Evolutionary conservation across 1,140 invertebrate genomes (phyloP), one percentile per base, ranked within the genome.

Genomic region (Neodiprion virginianus): DNA sequence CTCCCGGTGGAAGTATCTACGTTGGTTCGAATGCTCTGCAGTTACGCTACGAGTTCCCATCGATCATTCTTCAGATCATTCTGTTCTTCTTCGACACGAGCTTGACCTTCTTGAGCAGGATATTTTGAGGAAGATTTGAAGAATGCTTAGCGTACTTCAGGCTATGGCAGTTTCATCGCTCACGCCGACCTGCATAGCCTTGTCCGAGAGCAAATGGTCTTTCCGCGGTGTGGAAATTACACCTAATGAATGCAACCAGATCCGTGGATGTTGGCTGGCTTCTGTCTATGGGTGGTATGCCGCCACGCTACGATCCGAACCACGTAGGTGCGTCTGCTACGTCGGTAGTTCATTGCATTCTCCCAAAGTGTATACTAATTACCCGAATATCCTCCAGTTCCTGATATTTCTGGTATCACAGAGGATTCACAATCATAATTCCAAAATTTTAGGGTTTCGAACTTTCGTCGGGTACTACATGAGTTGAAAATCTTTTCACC

Each of bases 201-300:
- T 17, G 3, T 61, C 5, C 2, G 2, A 40, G 28, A 61, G 53
- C 53, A 17, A 17, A 17, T 61, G 11, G 11, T 8, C n/a, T 12
- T 61, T 61, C 53, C 53, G n/a, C 53, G 53, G 53, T 61, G 53
- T 61, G 53, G n/a, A 61, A 61, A 61, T 61, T 61, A 61, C 53
- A 8, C 53, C 8, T 61, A 61, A 61, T 61, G 11, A 61, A 61
- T 61, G 53, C 28, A 2, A 17, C 53, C 53, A 12, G 53, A 17
- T 12, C 7, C n/a, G 53, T 4, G 53, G 53, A 14, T 61, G n/a
- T 61, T 14, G 53, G 11, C 53, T 12, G 53, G 53, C n/a, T 61
- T 61, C 53, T 61, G n/a, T 61, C n/a, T 61, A 61, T 14, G 53
- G 53, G 14, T 17, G 5, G n/a, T 61, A 8, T 14, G n/a, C 53